These are phyloP conservation scores for Drosophila prosaltans DNA, from an alignment of 1,140 invertebrate species.

Conservation along the genomic window DNA sequence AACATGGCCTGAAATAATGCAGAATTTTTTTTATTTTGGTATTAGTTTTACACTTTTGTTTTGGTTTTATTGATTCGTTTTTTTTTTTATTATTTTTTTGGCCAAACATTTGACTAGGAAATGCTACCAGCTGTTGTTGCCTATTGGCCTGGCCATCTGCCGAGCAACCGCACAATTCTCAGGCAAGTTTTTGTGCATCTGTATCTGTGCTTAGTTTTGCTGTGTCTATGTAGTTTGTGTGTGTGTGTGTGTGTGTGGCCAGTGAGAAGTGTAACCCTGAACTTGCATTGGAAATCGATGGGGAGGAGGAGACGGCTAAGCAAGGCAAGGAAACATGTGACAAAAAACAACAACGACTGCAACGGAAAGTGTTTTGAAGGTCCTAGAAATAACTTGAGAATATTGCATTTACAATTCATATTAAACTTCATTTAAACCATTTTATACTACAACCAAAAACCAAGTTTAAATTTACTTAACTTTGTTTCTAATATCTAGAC, in stretches of 20 bases:
- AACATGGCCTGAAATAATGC: constrained; percentile 88
- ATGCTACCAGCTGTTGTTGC: constrained; percentile 5
- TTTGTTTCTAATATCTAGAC: neutral
- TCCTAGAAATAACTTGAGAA: neutral
- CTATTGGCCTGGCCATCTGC: constrained; percentile 9
- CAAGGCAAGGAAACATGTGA: constrained; percentile 3
- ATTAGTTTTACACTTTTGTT: neutral
- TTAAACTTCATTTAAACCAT: neutral
- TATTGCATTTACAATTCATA: neutral
- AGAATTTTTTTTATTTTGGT: neutral
- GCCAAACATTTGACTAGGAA: neutral
- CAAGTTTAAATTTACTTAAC: neutral
- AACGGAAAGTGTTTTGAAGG: neutral
- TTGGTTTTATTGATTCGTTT: constrained; percentile 9
- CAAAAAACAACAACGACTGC: neutral
- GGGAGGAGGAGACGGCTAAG: neutral
- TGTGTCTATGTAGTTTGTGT: neutral
- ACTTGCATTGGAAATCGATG: constrained; percentile 71
- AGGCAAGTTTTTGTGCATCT: constrained; percentile 2
- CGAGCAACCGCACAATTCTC: constrained; percentile 11
- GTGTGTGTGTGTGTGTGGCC: neutral
- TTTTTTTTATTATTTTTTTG: neutral
- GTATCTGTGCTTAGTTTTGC: constrained; percentile 1
- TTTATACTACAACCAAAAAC: too few species aligned
- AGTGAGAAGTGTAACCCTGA: constrained; percentile 54